Evolutionary conservation across 2,797 vertebrate genomes (phyloP), one percentile per base, ranked within the genome.

Genomic region (Microchirus variegatus): DNA sequence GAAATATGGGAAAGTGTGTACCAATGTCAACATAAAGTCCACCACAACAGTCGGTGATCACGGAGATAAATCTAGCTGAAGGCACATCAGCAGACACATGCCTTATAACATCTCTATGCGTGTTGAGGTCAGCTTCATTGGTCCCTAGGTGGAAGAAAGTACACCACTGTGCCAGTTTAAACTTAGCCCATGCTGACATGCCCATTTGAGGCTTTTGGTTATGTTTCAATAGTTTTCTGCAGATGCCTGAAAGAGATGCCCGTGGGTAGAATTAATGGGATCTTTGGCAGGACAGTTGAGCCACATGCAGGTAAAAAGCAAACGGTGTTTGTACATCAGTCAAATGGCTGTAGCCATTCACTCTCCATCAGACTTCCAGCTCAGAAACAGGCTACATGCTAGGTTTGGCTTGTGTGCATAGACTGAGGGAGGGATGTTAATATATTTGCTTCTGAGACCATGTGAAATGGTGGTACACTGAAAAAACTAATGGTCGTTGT

Each of bases 201-300:
- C 78, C 84, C 87, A 88, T 87, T 89, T 93, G 87, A 74, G 88
- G 89, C 90, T 93, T 92, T 85, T 81, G 75, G 78, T 85, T 80
- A 68, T 59, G 58, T 87, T 89, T 87, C 73, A 80, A 78, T 80
- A 82, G 78, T 87, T 90, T 87, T 80, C 76, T 78, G 71, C 53
- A 53, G 55, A 84, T 75, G 61, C 60, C 64, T 75, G 66, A 47
- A 54, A 82, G 80, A 85, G 80, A 80, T 56, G 64, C 63, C 77
- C 80, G 78, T 77, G 16, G 70, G 77, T 66, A 70, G 80, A 88
- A 89, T 87, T 89, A 87, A 87, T 89, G 74, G 78, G 61, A 79
- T 57, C 70, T 80, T 76, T 87, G 86, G 83, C 78, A 81, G 71
- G 56, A 85, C 57, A 80, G 67, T 60, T 22, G 54, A 79, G 75